Conservation (phyloP, 2,113 vertebrate species). For the Crypturellus undulatus region DNA sequence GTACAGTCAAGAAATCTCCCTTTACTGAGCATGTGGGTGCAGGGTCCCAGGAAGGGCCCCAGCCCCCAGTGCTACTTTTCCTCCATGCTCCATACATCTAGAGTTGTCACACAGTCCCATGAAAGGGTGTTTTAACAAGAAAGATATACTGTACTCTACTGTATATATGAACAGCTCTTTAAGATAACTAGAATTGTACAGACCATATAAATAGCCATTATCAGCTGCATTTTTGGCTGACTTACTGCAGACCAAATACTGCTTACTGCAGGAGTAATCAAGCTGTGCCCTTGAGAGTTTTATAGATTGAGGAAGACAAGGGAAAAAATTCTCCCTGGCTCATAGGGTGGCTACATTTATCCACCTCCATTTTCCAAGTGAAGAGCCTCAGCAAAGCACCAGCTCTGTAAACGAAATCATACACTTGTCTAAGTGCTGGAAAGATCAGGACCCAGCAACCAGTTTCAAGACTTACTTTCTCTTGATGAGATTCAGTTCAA, state of each 20-base stretch:
- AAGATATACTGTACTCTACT: constrained; percentile 60
- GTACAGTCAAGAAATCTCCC: constrained; percentile 3
- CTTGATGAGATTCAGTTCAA: neutral
- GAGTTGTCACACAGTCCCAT: constrained; percentile 48
- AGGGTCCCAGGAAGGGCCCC: neutral
- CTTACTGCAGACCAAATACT: constrained; percentile 19
- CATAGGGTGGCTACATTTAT: constrained; percentile 6
- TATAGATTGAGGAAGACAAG: constrained; percentile 48
- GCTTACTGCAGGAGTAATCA: constrained; percentile 62
- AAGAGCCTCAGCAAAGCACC: constrained; percentile 18
- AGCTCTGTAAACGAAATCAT: constrained; percentile 35
- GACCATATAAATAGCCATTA: constrained; percentile 67
- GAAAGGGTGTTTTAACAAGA: constrained; percentile 68
- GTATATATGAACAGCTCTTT: constrained; percentile 71
- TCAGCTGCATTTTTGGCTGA: constrained; percentile 70
- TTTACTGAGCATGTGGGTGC: neutral
- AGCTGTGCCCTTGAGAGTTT: constrained; percentile 52
- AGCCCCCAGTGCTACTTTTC: constrained; percentile 31
- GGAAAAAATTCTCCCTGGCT: constrained; percentile 8
- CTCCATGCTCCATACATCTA: constrained; percentile 48
- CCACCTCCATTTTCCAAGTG: neutral
- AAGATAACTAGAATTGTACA: constrained; percentile 66
- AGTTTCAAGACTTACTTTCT: neutral
- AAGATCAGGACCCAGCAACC: constrained; percentile 6
- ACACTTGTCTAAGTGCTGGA: neutral